A percentile compares a stretch with the other conserved stretches of the same genome.
phyloP scores from a whole-genome alignment of 2,888 invertebrate species.

The Ichneumoninae sp. region DNA sequence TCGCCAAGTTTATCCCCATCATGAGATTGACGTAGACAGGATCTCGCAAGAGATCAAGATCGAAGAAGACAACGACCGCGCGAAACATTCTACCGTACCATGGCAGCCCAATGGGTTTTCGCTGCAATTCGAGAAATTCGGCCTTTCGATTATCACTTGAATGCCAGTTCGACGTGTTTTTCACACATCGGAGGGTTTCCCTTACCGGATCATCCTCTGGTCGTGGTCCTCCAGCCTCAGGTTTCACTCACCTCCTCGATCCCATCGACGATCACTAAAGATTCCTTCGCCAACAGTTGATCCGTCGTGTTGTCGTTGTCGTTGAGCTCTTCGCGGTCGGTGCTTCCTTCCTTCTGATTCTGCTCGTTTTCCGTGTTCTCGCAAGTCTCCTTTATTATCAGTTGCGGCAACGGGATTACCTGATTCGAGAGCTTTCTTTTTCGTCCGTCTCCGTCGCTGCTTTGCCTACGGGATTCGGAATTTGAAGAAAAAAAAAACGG shows the following conservation, averaged over 20 bases:
- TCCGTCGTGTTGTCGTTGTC: conserved; percentile 33
- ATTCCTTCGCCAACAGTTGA: conserved; percentile 19
- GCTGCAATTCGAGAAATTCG: conserved; percentile 44
- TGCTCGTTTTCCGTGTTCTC: conserved; percentile 66
- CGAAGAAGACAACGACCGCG: conserved; percentile 89
- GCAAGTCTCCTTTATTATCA: conserved; percentile 70
- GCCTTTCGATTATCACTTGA: conserved; percentile 47
- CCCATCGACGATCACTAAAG: conserved; percentile 30
- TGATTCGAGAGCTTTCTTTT: conserved; percentile 66
- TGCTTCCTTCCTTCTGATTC: neutral
- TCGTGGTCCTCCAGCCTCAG: conserved; percentile 47
- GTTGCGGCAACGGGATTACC: conserved; percentile 47
- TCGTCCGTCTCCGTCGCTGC: conserved; percentile 67
- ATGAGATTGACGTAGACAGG: conserved; percentile 89
- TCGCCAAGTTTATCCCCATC: conserved; percentile 89
- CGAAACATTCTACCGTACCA: conserved; percentile 82
- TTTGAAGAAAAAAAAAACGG: neutral
- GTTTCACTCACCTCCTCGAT: conserved; percentile 66
- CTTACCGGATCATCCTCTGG: conserved; percentile 59
- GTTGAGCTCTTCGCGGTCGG: conserved; percentile 30
- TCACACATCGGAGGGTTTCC: conserved; percentile 21
- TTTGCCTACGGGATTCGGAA: conserved; percentile 62
- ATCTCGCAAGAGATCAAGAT: conserved; percentile 89
- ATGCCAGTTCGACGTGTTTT: conserved; percentile 10
- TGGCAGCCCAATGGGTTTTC: conserved; percentile 42